phyloP scores from a whole-genome alignment of 1,140 invertebrate genomes.

The Solenopsis invicta region DNA sequence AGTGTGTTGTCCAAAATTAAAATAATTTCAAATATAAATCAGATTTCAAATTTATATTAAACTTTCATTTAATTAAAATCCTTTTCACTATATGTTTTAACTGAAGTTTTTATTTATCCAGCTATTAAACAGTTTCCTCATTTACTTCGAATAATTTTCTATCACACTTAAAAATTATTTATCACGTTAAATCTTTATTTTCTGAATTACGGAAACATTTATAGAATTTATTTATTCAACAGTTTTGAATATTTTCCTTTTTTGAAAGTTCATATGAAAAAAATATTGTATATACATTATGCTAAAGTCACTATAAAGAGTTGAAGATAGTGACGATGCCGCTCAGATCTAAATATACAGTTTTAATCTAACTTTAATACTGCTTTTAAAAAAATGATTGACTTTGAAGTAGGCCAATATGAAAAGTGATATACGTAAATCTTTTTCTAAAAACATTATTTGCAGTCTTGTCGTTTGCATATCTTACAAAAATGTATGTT shows the following conservation, averaged over 20 bases:
- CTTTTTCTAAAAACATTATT: conserved; percentile 20
- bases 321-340: conserved; percentile 3
- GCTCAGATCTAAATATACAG: conserved; percentile 21
- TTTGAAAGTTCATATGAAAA: background rate
- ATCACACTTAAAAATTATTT: background rate
- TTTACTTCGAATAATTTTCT: background rate
- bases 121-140: background rate
- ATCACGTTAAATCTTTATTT: background rate
- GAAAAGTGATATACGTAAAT: conserved; percentile 38
- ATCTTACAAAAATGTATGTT: conserved; percentile 21
- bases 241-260: background rate
- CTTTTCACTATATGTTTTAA: background rate
- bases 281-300: background rate
- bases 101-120: background rate
- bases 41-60: conserved; percentile 9
- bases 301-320: background rate
- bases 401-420: conserved; percentile 2
- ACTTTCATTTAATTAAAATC: background rate
- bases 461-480: conserved; percentile 29
- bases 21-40: background rate
- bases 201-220: background rate
- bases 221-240: background rate
- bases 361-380: conserved; percentile 24
- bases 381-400: conserved; percentile 10
- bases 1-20: background rate